Base-by-base conservation (phyloP, 2,797 vertebrate genomes). In the Acanthurus leucopareius region DNA sequence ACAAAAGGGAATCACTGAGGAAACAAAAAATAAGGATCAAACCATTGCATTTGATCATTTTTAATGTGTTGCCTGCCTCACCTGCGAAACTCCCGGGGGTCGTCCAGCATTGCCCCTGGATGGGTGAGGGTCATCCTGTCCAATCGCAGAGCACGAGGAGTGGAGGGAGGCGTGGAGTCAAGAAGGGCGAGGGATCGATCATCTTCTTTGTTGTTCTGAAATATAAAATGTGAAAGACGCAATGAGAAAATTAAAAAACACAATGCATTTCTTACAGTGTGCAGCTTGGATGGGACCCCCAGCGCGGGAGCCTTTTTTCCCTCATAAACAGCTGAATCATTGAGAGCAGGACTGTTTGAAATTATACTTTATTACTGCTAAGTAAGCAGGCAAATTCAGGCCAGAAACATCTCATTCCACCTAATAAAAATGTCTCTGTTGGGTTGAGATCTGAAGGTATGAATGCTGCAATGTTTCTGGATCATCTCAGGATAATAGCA, bases 91-190 rank as follows among this genome's bases (percentile, higher is more conserved):
- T 97, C 96, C 4, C 96, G 94, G 32, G 95, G 95, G 69, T 98
- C 97, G 16, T 98, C 97, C 6, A 97, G 88, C 86, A 96, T 90
- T 1, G 94, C 94, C 20, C 96, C 97, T 0, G 97, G 96, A 82
- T 98, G 95, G 69, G 97, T 97, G 81, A 97, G 97, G 16, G 96
- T 94, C 96, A 97, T 97, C 69, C 97, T 93, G 86, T 98, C 97
- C 71, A 97, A 77, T 47, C 97, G 96, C 69, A 97, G 94, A 0
- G 96, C 96, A 0, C 97, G 96, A 38, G 97, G 97, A 14, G 97
- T 97, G 17, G 96, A 94, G 0, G 97, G 97, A 64, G 97, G 96
- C 35, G 96, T 94, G 0, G 97, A 96, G 84, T 98, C 97, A 2
- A 97, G 95, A 10, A 97, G 94, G 19, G 97, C 95, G 48, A 96